Evolutionary conservation across 2,797 vertebrate genomes (phyloP).

Genomic region (Harpagifer antarcticus): DNA sequence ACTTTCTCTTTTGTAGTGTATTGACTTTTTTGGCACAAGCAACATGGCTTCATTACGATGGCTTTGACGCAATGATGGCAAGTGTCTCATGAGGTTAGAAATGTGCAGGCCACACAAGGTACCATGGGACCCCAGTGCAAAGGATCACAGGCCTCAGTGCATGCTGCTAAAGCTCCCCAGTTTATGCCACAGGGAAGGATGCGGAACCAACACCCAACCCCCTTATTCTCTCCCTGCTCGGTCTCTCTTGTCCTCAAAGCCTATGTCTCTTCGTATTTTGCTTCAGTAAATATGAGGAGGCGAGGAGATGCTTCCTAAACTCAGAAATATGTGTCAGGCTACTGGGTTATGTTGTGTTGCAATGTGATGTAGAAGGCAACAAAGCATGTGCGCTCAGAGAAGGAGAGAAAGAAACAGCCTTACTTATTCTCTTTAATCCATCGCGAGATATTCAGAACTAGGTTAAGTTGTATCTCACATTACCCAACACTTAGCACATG

Average conservation of each 20-base stretch:
- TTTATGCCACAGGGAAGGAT: conserved; percentile 78
- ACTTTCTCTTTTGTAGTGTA: conserved; percentile 51
- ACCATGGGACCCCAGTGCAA: conserved; percentile 79
- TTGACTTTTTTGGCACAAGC: conserved; percentile 67
- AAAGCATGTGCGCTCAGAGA: conserved; percentile 61
- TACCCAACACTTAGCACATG: conserved; percentile 44
- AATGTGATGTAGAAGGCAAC: conserved; percentile 65
- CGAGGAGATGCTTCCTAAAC: conserved; percentile 79
- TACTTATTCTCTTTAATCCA: conserved; percentile 75
- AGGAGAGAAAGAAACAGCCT: conserved; percentile 60
- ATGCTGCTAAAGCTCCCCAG: conserved; percentile 68
- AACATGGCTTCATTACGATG: conserved; percentile 66
- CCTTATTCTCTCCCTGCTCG: conserved; percentile 65
- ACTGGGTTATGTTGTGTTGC: conserved; percentile 74
- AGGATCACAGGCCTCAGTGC: conserved; percentile 81
- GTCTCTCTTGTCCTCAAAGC: conserved; percentile 79
- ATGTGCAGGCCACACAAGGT: conserved; percentile 75
- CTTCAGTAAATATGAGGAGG: conserved; percentile 78
- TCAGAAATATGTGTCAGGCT: conserved; percentile 78
- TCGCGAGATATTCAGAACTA: conserved; percentile 63
- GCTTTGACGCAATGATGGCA: conserved; percentile 75
- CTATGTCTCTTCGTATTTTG: conserved; percentile 68
- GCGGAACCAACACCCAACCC: conserved; percentile 65
- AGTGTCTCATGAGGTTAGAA: conserved; percentile 72
- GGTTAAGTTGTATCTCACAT: conserved; percentile 68